Evolutionary conservation across 2,888 invertebrate species (phyloP).

Genomic region (Heteromurus nitidus): DNA sequence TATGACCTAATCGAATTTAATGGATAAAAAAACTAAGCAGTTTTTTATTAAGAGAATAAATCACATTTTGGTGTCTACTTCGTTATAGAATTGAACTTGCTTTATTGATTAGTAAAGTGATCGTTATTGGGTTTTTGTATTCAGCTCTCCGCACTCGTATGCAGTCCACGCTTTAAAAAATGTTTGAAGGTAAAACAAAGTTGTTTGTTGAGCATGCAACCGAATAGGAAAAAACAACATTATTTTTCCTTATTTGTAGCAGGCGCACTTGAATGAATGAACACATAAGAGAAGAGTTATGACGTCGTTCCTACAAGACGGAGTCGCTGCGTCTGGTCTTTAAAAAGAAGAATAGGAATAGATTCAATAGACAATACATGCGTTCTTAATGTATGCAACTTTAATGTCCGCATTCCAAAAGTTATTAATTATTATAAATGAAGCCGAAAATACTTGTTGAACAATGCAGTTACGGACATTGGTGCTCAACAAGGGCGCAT

Average conservation of each 20-base stretch:
- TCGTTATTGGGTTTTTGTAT: conserved; percentile 29
- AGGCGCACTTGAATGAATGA: background rate
- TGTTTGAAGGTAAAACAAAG: no score
- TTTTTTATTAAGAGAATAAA: conserved; percentile 48
- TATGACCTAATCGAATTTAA: conserved; percentile 56
- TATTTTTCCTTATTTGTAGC: background rate
- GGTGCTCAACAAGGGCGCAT: no score
- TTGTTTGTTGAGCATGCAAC: no score
- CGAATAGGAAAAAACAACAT: no score
- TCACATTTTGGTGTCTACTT: conserved; percentile 47
- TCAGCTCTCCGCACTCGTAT: background rate
- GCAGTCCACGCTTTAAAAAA: background rate
- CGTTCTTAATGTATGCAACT: no score
- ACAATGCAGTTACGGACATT: no score
- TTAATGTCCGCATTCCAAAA: no score
- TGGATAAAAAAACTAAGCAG: conserved; percentile 29
- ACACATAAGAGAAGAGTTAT: background rate
- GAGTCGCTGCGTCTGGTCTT: background rate
- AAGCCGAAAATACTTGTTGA: no score
- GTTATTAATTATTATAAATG: no score
- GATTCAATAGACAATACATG: no score
- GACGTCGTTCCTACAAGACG: background rate
- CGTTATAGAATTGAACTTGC: conserved; percentile 50
- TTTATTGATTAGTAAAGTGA: conserved; percentile 46
- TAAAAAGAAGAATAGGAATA: background rate